Evolutionary conservation across 1,140 invertebrate species (phyloP).

Genomic region (Trichonephila inaurata): DNA sequence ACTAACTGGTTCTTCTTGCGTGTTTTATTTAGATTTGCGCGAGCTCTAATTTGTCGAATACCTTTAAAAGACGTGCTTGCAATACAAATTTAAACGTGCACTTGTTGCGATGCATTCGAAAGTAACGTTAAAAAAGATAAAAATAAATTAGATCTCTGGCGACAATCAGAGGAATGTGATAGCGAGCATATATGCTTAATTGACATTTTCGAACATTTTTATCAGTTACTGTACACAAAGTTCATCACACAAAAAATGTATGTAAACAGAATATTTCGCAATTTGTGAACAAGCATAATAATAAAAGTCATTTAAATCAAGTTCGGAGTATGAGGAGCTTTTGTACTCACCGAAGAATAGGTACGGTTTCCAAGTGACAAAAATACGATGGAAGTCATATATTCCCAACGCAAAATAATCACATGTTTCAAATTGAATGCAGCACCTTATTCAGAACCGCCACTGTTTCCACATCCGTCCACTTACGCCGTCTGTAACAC

Average conservation of each 20-base stretch:
- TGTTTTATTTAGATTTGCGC: too few species aligned
- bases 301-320: background rate
- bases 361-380: background rate
- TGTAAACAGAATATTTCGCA: background rate
- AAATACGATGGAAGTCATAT: background rate
- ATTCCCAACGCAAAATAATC: conserved; percentile 3
- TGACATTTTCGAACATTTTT: too few species aligned
- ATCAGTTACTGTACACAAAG: too few species aligned
- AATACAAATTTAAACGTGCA: too few species aligned
- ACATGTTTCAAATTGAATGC: background rate
- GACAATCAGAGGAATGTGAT: too few species aligned
- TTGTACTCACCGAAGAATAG: background rate
- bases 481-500: conserved; percentile 15
- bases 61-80: too few species aligned
- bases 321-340: background rate
- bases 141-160: too few species aligned
- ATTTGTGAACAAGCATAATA: background rate
- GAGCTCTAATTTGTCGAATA: too few species aligned
- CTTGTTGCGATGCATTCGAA: too few species aligned
- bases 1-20: too few species aligned
- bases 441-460: background rate
- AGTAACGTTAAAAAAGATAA: too few species aligned
- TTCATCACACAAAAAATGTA: background rate
- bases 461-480: background rate
- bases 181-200: too few species aligned